A percentile compares a stretch with the other conserved stretches of the same genome.
Evolutionary conservation across 2,888 invertebrate genomes (phyloP).

Genomic region (Amiota communis): DNA sequence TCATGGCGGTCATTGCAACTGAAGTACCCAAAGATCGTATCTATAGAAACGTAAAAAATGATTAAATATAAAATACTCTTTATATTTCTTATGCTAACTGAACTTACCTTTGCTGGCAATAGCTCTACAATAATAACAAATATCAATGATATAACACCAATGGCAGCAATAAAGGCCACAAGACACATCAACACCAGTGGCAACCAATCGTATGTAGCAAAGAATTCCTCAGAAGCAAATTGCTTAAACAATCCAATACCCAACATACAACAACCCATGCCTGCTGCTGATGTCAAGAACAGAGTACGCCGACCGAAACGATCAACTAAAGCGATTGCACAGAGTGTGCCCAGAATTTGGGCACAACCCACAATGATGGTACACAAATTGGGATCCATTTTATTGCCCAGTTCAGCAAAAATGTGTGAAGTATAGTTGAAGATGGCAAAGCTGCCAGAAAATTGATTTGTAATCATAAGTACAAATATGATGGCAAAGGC

Average conservation of each 20-base stretch:
- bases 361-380: slow-evolving; percentile 63
- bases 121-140: slow-evolving; percentile 64
- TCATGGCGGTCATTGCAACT: slow-evolving; percentile 59
- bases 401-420: slow-evolving; percentile 55
- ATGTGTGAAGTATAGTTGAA: slow-evolving; percentile 66
- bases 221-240: slow-evolving; percentile 44
- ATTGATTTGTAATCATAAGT: slow-evolving; percentile 57
- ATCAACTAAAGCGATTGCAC: slow-evolving; percentile 59
- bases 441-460: slow-evolving; percentile 63
- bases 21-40: slow-evolving; percentile 64
- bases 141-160: slow-evolving; percentile 62
- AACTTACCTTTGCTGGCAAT: slow-evolving; percentile 63
- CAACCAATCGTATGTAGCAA: slow-evolving; percentile 56
- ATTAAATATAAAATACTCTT: neutral
- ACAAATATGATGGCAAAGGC: slow-evolving; percentile 53
- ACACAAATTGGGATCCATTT: slow-evolving; percentile 57
- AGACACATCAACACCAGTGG: slow-evolving; percentile 60
- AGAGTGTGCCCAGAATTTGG: slow-evolving; percentile 59
- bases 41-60: slow-evolving; percentile 43
- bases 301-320: slow-evolving; percentile 59
- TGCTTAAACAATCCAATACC: slow-evolving; percentile 55
- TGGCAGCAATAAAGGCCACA: slow-evolving; percentile 53
- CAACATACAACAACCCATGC: slow-evolving; percentile 58
- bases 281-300: slow-evolving; percentile 55
- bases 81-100: neutral